Evolutionary conservation across 37 sponge, comb jelly and placozoan genomes (phyloP), one percentile per base, ranked within the genome.

Genomic region (Halisarca cf. caerulea): DNA sequence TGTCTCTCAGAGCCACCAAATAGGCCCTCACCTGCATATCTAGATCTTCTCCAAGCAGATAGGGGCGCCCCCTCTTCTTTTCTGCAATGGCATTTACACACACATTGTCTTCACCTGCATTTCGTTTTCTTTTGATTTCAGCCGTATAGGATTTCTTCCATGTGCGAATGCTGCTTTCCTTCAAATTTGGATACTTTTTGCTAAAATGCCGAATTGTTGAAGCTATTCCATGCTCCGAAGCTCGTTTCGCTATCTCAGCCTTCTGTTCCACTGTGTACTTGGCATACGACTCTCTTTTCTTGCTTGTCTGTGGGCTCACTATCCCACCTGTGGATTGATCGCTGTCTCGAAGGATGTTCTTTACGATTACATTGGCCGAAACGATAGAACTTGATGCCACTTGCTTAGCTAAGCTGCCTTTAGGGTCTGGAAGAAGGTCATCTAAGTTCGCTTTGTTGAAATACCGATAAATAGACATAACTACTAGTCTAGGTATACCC

Each of bases 11-110:
- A 30, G 75, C 66, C 45, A 24, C 73, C 62, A 88, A 57, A 66
- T 88, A 88, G 5, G 85, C 77, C 28, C 85, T 79, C 3, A 79
- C 80, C 58, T 79, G 80, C 57, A 35, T 79, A 2, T 79, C 80
- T 33, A 79, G 3, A 3, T 79, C 2, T 4, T 79, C 80, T 35
- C 80, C 80, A 20, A 79, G 53, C 59, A 79, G 33, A 4, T 35
- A 57, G 23, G 80, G 57, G 30, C 80, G 80, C 2, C 80, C 80
- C 25, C 80, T 41, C 57, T 79, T 79, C 57, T 8, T 41, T 28
- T 79, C 58, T 21, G 57, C 23, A 3, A 57, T 23, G 3, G 51
- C 80, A 20, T 34, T 51, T 57, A 79, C 24, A 4, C 20, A 58
- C 21, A 57, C 24, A 23, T 79, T 59, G 8, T 27, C 7, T 27